Conservation (phyloP, 2,113 vertebrate genomes). For the Ranitomeya variabilis region DNA sequence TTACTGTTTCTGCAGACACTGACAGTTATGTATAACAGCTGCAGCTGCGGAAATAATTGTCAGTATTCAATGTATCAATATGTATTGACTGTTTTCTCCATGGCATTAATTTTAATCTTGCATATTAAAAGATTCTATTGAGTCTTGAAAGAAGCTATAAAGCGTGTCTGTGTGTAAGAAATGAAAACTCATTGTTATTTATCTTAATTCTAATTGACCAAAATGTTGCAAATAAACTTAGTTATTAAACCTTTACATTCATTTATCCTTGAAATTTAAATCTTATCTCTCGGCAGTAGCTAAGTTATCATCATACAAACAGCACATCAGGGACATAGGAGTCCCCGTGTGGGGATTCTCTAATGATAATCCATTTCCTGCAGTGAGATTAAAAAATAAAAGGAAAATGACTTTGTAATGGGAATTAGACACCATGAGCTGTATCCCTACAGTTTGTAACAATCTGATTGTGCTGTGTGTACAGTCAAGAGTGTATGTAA, state of each 20-base stretch:
- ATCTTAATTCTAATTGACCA: conserved; percentile 38
- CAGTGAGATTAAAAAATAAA: conserved; percentile 57
- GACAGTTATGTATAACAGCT: not conserved
- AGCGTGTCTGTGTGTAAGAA: not conserved
- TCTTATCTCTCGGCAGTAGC: conserved; percentile 41
- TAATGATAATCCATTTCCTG: conserved; percentile 56
- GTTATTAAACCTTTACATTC: conserved; percentile 45
- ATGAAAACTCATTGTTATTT: not conserved
- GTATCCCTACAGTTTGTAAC: conserved; percentile 52
- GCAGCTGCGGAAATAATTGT: not conserved
- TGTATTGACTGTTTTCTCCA: not conserved
- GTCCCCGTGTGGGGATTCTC: conserved; percentile 50
- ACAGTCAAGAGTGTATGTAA: conserved; percentile 53
- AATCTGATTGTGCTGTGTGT: conserved; percentile 50
- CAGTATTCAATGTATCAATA: not conserved
- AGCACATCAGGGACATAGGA: conserved; percentile 41
- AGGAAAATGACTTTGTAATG: conserved; percentile 54
- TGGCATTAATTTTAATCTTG: not conserved
- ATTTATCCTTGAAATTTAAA: conserved; percentile 55
- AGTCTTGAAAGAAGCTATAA: not conserved
- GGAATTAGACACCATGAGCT: conserved; percentile 52
- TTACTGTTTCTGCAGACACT: not conserved
- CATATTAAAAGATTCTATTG: not conserved
- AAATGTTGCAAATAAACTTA: conserved; percentile 46
- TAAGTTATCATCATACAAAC: conserved; percentile 54